Percentiles rank a stretch among this genome's conserved stretches.
These are phyloP conservation scores for Vireo griseus DNA, from an alignment of 2,797 vertebrate genomes.

Conservation along the genomic window DNA sequence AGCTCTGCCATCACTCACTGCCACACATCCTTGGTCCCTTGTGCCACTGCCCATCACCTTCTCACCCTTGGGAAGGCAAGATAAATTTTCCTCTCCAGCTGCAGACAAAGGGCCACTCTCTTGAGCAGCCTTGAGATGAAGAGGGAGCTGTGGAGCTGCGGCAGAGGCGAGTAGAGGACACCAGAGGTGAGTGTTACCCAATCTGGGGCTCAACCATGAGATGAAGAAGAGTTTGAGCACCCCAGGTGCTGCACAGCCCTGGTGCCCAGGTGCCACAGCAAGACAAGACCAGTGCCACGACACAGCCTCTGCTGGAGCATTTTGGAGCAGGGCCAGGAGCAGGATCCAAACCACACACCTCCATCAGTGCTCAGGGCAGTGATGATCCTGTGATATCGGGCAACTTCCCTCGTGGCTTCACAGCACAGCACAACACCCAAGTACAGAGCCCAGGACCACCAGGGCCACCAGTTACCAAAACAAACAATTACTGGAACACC, in stretches of 20 bases:
- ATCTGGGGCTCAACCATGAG: accelerated
- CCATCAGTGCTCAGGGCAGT: accelerated
- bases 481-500: neutral
- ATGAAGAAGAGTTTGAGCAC: neutral
- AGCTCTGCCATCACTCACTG: accelerated
- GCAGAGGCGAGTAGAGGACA: neutral
- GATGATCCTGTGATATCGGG: neutral
- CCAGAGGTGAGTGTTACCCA: neutral
- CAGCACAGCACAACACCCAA: accelerated
- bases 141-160: neutral
- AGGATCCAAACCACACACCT: neutral
- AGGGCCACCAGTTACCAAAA: neutral
- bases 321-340: neutral
- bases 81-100: neutral
- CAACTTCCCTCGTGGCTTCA: accelerated
- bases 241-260: neutral
- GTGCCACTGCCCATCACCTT: neutral
- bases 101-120: neutral
- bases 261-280: accelerated
- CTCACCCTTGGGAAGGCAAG: neutral
- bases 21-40: neutral
- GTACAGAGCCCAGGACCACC: neutral
- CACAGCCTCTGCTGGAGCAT: accelerated
- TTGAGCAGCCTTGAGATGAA: accelerated
- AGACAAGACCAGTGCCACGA: accelerated